These are phyloP conservation scores for Tachuris rubrigastra DNA, from an alignment of 2,113 vertebrate genomes.

Conservation along the genomic window DNA sequence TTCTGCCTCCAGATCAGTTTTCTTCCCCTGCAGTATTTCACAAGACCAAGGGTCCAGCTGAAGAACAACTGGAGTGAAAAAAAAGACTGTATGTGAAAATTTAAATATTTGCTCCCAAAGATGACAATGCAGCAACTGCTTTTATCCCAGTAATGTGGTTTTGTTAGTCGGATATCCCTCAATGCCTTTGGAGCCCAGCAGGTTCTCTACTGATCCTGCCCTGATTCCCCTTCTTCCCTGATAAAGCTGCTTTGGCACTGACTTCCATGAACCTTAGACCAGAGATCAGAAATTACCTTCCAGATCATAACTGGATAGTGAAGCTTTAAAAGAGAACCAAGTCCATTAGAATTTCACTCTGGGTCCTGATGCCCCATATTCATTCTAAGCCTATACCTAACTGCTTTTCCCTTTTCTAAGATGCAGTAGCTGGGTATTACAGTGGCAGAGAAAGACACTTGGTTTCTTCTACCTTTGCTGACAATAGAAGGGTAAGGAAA, in stretches of 20 bases:
- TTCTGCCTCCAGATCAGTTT: background rate
- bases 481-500: background rate
- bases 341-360: background rate
- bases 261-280: background rate
- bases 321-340: background rate
- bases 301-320: background rate
- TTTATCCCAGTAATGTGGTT: background rate
- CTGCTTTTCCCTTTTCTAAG: background rate
- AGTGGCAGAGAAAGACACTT: background rate
- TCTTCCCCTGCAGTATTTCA: background rate
- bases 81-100: background rate
- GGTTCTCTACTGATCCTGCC: background rate
- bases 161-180: background rate
- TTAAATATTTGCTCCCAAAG: background rate
- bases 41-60: background rate
- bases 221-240: background rate
- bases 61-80: background rate
- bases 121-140: background rate
- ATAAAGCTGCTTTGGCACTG: background rate
- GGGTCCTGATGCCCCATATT: background rate
- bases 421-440: background rate
- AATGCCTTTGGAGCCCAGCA: background rate
- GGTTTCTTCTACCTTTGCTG: background rate
- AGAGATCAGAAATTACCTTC: background rate
- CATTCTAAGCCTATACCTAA: background rate